A percentile compares a stretch with the other conserved stretches of the same genome.
These are phyloP conservation scores for Hecatera dysodea DNA, from an alignment of 2,888 invertebrate genomes.

Conservation along the genomic window DNA sequence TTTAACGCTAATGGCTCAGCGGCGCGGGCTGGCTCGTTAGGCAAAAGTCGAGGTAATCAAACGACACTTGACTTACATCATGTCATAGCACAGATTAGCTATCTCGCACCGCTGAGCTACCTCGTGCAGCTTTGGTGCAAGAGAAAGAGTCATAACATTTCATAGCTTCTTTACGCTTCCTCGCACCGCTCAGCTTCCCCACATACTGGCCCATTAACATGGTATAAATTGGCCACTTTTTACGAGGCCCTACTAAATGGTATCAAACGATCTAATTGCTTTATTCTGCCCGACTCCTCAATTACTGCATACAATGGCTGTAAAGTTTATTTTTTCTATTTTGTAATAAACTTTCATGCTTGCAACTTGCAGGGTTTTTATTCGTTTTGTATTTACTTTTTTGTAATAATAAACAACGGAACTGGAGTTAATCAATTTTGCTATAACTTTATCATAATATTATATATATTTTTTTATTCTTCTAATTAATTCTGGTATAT, in stretches of 20 bases:
- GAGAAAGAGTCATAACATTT: neutral
- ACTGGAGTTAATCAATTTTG: conserved; percentile 13
- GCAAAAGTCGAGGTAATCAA: too few relatives aligned
- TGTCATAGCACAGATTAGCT: neutral
- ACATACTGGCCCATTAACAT: conserved; percentile 42
- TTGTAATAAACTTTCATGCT: conserved; percentile 59
- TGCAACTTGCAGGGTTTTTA: conserved; percentile 45
- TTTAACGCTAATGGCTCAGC: too few relatives aligned
- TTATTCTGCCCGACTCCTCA: conserved; percentile 60
- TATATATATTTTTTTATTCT: neutral
- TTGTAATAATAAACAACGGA: conserved; percentile 23
- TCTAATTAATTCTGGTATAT: conserved; percentile 5
- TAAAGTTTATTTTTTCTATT: conserved; percentile 60
- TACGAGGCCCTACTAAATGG: conserved; percentile 62
- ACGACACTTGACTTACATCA: neutral
- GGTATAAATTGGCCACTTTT: conserved; percentile 56
- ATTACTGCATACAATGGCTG: conserved; percentile 61
- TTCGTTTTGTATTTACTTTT: conserved; percentile 31
- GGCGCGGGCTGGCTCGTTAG: too few relatives aligned
- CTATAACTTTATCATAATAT: conserved; percentile 3
- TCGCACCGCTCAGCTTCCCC: neutral
- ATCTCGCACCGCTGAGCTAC: neutral
- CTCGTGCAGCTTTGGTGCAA: neutral
- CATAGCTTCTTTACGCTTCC: neutral
- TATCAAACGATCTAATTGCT: conserved; percentile 68